Percentiles rank a stretch among this genome's conserved stretches.
phyloP scores from a whole-genome alignment of 2,888 invertebrate genomes.

The Yponomeuta malinellus region DNA sequence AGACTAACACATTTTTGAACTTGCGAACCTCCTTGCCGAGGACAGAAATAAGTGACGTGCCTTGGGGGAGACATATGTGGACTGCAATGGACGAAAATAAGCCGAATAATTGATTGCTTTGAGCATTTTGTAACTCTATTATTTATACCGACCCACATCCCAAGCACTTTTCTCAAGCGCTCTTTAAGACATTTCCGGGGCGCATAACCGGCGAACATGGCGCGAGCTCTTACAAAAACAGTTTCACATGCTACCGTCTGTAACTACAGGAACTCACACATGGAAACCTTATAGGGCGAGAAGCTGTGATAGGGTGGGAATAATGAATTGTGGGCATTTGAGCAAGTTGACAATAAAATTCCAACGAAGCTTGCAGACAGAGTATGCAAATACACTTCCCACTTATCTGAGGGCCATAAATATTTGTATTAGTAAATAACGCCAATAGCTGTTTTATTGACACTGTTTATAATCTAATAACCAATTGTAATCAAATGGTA shows the following conservation, averaged over 20 bases:
- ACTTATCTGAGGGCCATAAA: too few species aligned
- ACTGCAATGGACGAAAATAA: too few species aligned
- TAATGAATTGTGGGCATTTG: neutral
- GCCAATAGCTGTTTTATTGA: too few species aligned
- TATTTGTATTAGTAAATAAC: too few species aligned
- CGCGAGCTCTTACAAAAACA: constrained; percentile 57
- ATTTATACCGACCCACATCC: neutral
- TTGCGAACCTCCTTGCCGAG: too few species aligned
- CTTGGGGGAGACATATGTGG: too few species aligned
- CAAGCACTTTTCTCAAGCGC: neutral
- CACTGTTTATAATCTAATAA: too few species aligned
- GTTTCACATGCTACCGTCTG: constrained; percentile 48
- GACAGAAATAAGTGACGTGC: too few species aligned
- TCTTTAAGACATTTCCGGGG: neutral
- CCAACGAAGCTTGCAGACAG: neutral
- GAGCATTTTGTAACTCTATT: neutral
- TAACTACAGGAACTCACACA: constrained; percentile 41
- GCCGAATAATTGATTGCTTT: too few species aligned
- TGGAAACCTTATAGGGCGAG: neutral
- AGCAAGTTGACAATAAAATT: neutral
- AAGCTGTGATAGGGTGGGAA: neutral
- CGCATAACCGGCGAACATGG: neutral
- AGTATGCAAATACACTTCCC: too few species aligned
- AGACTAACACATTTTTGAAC: too few species aligned
- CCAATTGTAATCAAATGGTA: too few species aligned